These are phyloP conservation scores for Alviniconcha marisindica DNA, from an alignment of 1,140 invertebrate genomes.

Conservation along the genomic window DNA sequence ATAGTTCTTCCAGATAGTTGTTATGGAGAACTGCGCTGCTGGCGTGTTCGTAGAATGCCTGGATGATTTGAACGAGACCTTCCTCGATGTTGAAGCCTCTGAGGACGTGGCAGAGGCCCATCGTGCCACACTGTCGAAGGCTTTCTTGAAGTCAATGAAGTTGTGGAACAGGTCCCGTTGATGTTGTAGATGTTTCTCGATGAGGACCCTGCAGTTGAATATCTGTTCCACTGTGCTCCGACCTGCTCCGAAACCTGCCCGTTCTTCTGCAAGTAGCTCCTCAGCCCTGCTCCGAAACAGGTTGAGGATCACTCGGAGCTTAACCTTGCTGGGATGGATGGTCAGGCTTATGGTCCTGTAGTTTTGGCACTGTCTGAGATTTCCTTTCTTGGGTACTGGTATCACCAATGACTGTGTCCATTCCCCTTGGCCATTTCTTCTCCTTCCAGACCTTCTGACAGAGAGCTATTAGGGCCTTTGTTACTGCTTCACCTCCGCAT, in stretches of 20 bases:
- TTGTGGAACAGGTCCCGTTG: slow-evolving; percentile 45
- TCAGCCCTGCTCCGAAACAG: slow-evolving; percentile 37
- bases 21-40: not conserved
- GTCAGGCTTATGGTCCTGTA: slow-evolving; percentile 50
- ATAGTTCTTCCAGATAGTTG: too few species aligned
- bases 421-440: not conserved
- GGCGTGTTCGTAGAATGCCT: not conserved
- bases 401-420: slow-evolving; percentile 46
- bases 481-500: too few species aligned
- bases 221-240: slow-evolving; percentile 49
- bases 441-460: not conserved
- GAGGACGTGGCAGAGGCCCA: not conserved
- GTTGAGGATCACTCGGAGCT: slow-evolving; percentile 46
- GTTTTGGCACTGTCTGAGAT: slow-evolving; percentile 47
- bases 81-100: not conserved
- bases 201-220: slow-evolving; percentile 48
- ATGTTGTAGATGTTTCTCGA: slow-evolving; percentile 47
- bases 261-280: slow-evolving; percentile 36
- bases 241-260: slow-evolving; percentile 35
- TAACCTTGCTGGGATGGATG: slow-evolving; percentile 49
- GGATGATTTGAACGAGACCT: not conserved
- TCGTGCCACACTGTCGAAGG: slow-evolving; percentile 11
- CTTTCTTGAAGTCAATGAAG: slow-evolving; percentile 42
- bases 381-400: slow-evolving; percentile 48
- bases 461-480: not conserved